These are phyloP conservation scores for Reinhardtius hippoglossoides DNA, from an alignment of 2,113 vertebrate species.

Conservation along the genomic window DNA sequence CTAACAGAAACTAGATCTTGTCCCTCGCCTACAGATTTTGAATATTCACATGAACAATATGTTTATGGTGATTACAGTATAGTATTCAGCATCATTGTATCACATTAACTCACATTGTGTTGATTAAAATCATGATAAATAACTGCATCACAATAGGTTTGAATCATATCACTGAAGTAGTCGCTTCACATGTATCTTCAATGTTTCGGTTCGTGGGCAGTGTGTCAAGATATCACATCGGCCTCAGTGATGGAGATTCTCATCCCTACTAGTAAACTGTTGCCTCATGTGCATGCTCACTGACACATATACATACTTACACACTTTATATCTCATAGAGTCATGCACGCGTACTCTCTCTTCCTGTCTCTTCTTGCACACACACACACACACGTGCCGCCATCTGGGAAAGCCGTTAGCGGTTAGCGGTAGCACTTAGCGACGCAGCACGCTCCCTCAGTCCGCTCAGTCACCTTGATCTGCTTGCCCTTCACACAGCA, in stretches of 20 bases:
- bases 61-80: no score
- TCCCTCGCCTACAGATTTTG: no score
- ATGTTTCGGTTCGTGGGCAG: neutral
- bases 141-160: neutral
- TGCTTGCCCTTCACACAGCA: conserved; percentile 83
- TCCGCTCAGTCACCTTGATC: conserved; percentile 86
- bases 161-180: neutral
- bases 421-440: conserved; percentile 82
- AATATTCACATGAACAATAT: no score
- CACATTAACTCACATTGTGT: conserved; percentile 39
- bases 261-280: conserved; percentile 68
- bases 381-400: conserved; percentile 51
- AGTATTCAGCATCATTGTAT: no score
- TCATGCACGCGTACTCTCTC: conserved; percentile 53
- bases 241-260: conserved; percentile 1
- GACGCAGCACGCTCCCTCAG: conserved; percentile 79
- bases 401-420: conserved; percentile 83
- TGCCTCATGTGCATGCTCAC: conserved; percentile 77
- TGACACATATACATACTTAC: conserved; percentile 49
- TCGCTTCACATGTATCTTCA: neutral
- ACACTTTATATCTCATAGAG: conserved; percentile 46
- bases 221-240: neutral
- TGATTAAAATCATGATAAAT: neutral
- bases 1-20: no score
- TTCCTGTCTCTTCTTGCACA: conserved; percentile 34